phyloP scores from a whole-genome alignment of 2,113 vertebrate genomes.

The Marmota flaviventris region DNA sequence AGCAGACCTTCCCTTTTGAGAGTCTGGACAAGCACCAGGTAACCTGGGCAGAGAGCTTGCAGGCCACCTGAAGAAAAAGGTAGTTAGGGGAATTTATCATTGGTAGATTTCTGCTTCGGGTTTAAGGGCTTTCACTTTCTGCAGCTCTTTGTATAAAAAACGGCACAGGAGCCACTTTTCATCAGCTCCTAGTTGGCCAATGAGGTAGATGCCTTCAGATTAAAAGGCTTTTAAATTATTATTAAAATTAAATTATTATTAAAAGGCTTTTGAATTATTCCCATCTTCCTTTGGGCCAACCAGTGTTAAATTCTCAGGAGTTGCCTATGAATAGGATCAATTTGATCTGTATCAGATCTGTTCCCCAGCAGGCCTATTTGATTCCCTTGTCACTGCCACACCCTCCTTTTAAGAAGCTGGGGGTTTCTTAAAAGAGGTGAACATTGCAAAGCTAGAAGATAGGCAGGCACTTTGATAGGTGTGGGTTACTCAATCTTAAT shows the following conservation, averaged over 20 bases:
- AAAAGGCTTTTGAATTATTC: constrained; percentile 6
- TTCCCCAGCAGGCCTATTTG: background rate
- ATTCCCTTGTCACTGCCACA: background rate
- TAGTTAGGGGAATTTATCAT: background rate
- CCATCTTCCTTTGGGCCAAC: background rate
- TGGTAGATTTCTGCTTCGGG: background rate
- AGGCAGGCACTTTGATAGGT: background rate
- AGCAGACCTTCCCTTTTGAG: constrained; percentile 40
- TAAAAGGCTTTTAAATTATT: constrained; percentile 1
- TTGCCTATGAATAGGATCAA: constrained; percentile 8
- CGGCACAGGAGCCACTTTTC: background rate
- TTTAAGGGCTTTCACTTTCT: constrained; percentile 39
- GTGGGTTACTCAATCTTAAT: background rate
- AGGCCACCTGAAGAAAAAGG: background rate
- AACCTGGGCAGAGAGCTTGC: background rate
- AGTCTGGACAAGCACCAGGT: constrained; percentile 6
- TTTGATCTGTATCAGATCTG: background rate
- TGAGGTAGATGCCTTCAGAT: background rate
- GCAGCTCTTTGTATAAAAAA: constrained; percentile 40
- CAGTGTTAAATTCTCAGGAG: background rate
- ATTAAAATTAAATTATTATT: too few relatives aligned
- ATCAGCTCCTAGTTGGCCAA: background rate
- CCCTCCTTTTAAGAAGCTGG: background rate
- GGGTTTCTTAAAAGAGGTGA: background rate
- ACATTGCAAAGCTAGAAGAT: constrained; percentile 10